Evolutionary conservation across 2,113 vertebrate genomes (phyloP).

Genomic region (Microtus ochrogaster): DNA sequence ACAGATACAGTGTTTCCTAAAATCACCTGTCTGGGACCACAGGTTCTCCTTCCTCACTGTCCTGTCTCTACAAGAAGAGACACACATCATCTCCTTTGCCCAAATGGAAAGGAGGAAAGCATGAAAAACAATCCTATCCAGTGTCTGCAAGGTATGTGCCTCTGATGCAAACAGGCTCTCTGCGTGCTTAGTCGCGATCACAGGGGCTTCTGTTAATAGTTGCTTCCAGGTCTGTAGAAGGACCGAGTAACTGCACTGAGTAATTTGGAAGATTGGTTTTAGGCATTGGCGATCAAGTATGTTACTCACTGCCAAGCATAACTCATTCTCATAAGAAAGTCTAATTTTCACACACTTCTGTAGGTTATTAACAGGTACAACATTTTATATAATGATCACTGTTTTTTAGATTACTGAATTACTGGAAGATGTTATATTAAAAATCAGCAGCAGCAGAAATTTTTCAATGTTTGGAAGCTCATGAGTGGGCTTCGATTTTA

Average conservation of each 20-base stretch:
- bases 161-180: not conserved
- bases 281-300: not conserved
- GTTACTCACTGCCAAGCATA: constrained; percentile 34
- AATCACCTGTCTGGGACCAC: not conserved
- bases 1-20: not conserved
- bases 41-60: not conserved
- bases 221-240: not conserved
- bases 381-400: not conserved
- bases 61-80: not conserved
- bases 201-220: constrained; percentile 9
- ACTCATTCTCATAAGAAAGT: not conserved
- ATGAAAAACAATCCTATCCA: not conserved
- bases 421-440: constrained; percentile 29
- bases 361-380: constrained; percentile 31
- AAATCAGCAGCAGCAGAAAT: constrained; percentile 43
- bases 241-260: constrained; percentile 34
- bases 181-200: not conserved
- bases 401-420: constrained; percentile 28
- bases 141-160: not conserved
- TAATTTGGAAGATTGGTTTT: not conserved
- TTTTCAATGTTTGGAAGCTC: constrained; percentile 25
- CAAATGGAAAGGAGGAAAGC: not conserved
- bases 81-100: not conserved
- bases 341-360: not conserved
- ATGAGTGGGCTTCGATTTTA: constrained; percentile 38